Evolutionary conservation across 2,888 invertebrate species (phyloP).

Genomic region (Exocentrus adspersus): DNA sequence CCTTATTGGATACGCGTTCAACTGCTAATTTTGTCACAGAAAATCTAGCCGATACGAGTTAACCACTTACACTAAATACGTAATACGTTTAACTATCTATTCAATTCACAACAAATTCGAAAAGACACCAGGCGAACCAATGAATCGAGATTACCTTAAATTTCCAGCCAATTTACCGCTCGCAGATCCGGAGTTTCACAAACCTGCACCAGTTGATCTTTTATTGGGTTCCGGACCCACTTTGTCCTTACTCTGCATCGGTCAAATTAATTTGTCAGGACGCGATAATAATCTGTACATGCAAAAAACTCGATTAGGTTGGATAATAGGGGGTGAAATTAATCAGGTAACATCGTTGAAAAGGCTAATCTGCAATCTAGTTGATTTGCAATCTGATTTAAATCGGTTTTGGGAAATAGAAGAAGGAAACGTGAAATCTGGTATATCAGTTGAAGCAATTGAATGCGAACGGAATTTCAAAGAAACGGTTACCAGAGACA

Average conservation of each 20-base stretch:
- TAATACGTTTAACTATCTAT: no score
- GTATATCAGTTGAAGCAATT: neutral
- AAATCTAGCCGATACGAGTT: no score
- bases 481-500: neutral
- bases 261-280: neutral
- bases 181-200: neutral
- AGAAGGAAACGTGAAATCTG: no score
- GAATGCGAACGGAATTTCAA: neutral
- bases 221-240: neutral
- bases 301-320: neutral
- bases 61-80: no score
- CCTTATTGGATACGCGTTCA: no score
- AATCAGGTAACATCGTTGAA: neutral
- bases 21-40: no score
- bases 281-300: neutral
- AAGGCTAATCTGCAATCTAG: no score
- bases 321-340: neutral
- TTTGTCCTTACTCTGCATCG: neutral
- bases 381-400: no score
- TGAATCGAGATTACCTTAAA: no score
- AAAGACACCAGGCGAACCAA: no score
- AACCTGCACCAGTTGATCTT: neutral
- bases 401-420: no score
- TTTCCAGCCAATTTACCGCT: neutral
- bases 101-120: no score